phyloP scores from a whole-genome alignment of 2,797 vertebrate species.

The Falco biarmicus region DNA sequence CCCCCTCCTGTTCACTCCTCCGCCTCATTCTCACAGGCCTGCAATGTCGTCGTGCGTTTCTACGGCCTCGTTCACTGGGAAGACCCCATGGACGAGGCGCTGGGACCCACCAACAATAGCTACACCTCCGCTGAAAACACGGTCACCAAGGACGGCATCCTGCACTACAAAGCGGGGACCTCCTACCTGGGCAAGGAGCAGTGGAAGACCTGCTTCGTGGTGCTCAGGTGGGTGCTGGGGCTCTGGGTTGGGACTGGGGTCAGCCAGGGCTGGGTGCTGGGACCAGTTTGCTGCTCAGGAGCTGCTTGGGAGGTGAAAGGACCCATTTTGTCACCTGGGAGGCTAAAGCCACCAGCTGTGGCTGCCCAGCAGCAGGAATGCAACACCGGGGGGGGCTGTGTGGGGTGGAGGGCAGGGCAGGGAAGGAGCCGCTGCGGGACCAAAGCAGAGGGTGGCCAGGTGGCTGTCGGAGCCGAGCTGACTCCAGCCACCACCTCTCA shows the following conservation, averaged over 20 bases:
- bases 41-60: slow-evolving; percentile 84
- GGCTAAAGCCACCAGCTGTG: neutral
- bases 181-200: slow-evolving; percentile 94
- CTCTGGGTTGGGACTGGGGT: neutral
- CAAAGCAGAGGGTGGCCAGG: neutral
- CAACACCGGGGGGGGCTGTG: fast-evolving
- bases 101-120: slow-evolving; percentile 74
- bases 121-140: slow-evolving; percentile 48
- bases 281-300: neutral
- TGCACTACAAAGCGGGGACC: slow-evolving; percentile 89
- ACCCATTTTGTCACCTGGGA: neutral
- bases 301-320: neutral
- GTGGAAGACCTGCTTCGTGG: slow-evolving; percentile 95
- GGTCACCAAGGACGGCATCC: slow-evolving; percentile 87
- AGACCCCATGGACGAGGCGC: slow-evolving; percentile 87
- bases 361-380: neutral
- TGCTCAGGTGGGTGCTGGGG: slow-evolving; percentile 85
- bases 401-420: neutral
- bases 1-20: neutral
- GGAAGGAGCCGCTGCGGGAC: neutral
- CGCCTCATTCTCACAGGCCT: slow-evolving; percentile 73
- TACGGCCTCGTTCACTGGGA: slow-evolving; percentile 98
- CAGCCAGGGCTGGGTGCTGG: neutral
- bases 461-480: neutral
- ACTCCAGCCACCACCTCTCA: neutral